phyloP scores from a whole-genome alignment of 1,140 invertebrate genomes.

The Penaeus chinensis region DNA sequence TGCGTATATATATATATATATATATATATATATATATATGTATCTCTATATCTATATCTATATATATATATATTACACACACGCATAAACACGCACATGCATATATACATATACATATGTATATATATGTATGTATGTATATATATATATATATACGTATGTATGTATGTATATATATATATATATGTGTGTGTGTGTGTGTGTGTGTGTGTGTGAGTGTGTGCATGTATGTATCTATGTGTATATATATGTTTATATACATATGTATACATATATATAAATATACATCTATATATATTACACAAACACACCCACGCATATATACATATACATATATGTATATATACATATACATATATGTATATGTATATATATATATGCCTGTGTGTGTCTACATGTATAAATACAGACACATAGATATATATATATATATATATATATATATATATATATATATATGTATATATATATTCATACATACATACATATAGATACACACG shows the following conservation, averaged over 20 bases:
- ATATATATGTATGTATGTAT: neutral
- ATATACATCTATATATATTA: neutral
- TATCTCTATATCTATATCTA: neutral
- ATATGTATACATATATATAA: neutral
- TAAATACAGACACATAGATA: too few relatives aligned
- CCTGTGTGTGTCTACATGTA: too few relatives aligned
- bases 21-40: too few relatives aligned
- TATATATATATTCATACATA: conserved; percentile 19
- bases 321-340: neutral
- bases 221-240: neutral
- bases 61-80: too few relatives aligned
- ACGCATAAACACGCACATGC: neutral
- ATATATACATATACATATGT: neutral
- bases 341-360: too few relatives aligned
- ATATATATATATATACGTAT: neutral
- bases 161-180: neutral
- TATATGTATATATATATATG: too few relatives aligned
- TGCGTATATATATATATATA: too few relatives aligned
- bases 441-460: neutral
- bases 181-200: neutral
- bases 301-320: neutral
- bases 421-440: too few relatives aligned
- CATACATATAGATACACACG: conserved; percentile 27
- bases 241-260: neutral
- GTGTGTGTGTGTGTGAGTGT: neutral